Base-by-base conservation (phyloP, 2,113 vertebrate genomes). In the Struthidea cinerea region DNA sequence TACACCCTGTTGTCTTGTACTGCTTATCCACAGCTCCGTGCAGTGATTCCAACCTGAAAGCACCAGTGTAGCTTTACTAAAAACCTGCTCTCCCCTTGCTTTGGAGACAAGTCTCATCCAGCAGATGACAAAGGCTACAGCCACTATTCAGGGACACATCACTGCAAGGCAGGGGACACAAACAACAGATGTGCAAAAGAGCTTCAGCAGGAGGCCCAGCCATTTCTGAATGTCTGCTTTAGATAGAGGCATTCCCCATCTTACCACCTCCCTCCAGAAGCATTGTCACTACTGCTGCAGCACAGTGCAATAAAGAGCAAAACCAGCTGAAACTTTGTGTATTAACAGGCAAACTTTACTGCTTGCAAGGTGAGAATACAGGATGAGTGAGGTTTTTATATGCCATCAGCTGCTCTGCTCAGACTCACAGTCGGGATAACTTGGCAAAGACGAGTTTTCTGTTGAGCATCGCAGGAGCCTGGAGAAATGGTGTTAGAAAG, bases 311-410 rank as follows among this genome's bases (percentile, higher is more conserved):
- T 41, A 65, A 84, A 92, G 78, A 76, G 37, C 42, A 94, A 71
- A 92, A 64, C 13, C 64, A 87, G 64, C 33, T 93, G 63, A 91
- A 88, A 90, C 74, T 59, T 6, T 56, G 33, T 77, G 84, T 57
- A 87, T 96, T 94, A 90, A 75, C 84, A 84, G 82, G 76, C 61
- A 80, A 93, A 90, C 91, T 94, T 90, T 93, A 92, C 61, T 95
- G 94, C 85, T 88, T 92, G 73, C 67, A 92, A 93, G 84, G 87
- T 93, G 77, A 87, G 92, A 79, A 68, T 69, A 70, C 37, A 96
- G 71, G 63, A 60, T 89, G 75, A 71, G 63, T 71, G 63, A 63
- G 47, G 50, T 74, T 94, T 90, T 87, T 67, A 90, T 95, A 76
- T 60, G 61, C 33, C 59, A 74, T 87, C 84, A 93, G 82, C 79